Conservation (phyloP, 2,888 invertebrate genomes). For the Homarus gammarus region DNA sequence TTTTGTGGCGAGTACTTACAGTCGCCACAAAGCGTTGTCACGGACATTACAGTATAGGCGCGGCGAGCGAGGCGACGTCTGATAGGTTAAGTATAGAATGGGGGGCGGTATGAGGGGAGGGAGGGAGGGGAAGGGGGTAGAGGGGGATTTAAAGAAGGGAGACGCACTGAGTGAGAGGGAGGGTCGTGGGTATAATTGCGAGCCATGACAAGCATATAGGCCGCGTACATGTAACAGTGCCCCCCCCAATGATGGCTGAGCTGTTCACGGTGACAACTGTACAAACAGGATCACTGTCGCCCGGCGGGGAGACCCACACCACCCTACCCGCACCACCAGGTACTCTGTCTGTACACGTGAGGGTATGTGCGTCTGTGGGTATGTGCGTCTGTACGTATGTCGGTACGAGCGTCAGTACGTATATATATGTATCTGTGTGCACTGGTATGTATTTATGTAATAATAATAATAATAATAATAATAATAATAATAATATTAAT, state of each 20-base stretch:
- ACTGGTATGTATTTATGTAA: too few relatives aligned
- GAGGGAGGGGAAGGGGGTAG: not conserved
- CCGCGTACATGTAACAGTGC: conserved; percentile 35
- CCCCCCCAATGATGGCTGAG: conserved; percentile 24
- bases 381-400: too few relatives aligned
- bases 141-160: not conserved
- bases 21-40: not conserved
- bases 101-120: not conserved
- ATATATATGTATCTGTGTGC: too few relatives aligned
- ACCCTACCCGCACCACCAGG: not conserved
- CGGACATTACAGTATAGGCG: not conserved
- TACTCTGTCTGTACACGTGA: not conserved
- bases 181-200: not conserved
- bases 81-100: not conserved
- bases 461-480: conserved; percentile 23
- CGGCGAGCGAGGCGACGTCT: not conserved
- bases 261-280: conserved; percentile 60
- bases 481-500: not conserved
- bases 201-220: conserved; percentile 4
- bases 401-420: too few relatives aligned
- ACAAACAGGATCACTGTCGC: conserved; percentile 67
- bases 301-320: conserved; percentile 11
- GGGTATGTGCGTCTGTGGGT: too few relatives aligned
- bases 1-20: not conserved
- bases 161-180: not conserved